Base-by-base conservation (phyloP, 2,888 invertebrate genomes). In the Acanthosepion esculentum region DNA sequence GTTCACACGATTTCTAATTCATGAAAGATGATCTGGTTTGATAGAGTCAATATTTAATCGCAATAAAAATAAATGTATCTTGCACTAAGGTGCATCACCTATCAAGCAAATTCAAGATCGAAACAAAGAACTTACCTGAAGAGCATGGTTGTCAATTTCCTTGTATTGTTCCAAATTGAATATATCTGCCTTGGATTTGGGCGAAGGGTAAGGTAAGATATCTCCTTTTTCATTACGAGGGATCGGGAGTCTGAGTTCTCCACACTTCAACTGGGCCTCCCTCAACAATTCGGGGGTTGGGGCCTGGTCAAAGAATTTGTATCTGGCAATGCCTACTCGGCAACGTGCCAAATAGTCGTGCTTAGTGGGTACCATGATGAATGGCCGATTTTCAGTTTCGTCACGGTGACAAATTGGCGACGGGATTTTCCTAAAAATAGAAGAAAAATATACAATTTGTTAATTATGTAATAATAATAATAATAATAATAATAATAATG, bases 261-360 rank as follows among this genome's bases (percentile, higher is more conserved):
- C 94, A 94, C 95, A 96, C 64, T 96, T 96, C 23, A 95, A 95
- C 93, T 96, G 96, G 29, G 96, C 96, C 64, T 96, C 96, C 29
- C 95, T 95, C 10, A 96, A 94, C 23, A 96, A 94, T 33, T 95
- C 95, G 20, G 96, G 96, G 10, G 96, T 96, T 10, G 96, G 96
- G 48, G 95, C 95, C 59, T 95, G 95, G 91, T 95, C 95, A 94
- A 95, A 95, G 64, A 94, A 95, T 20, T 53, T 93, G 50, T 53
- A 93, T 50, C 92, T 93, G 48, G 50, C 53, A 48, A 93, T 50
- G 48, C 53, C 92, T 33, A n/a, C 53, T 0, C 53, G 48, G 50
- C 48, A 48, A 50, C 92, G 92, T 18, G 92, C 92, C 53, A 93
- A n/a, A 93, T 93, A 93, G 29, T 93, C 92, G 53, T 53, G n/a